phyloP scores from a whole-genome alignment of 1,140 invertebrate genomes.

The Saccostrea echinata region DNA sequence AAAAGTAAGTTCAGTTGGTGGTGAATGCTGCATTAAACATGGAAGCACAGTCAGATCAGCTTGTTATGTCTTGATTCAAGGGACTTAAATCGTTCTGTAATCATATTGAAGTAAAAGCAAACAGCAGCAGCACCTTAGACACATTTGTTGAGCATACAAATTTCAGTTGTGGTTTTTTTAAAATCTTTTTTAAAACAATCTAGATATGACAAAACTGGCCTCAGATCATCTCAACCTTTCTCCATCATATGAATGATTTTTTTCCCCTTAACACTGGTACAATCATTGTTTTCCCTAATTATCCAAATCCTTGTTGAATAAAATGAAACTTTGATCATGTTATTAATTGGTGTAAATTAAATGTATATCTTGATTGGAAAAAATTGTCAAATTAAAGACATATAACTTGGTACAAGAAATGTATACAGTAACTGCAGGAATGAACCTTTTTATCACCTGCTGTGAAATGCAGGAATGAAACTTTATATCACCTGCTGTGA shows the following conservation, averaged over 20 bases:
- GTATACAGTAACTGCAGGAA: background rate
- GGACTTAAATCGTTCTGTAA: too few species aligned
- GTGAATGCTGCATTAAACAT: background rate
- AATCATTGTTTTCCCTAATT: background rate
- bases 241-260: too few species aligned
- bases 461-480: background rate
- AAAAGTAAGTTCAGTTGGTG: background rate
- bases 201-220: background rate
- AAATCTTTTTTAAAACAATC: background rate
- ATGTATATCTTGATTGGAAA: too few species aligned
- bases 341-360: too few species aligned
- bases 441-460: too few species aligned
- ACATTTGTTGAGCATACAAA: background rate
- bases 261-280: background rate
- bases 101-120: background rate
- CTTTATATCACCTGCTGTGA: background rate
- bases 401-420: background rate
- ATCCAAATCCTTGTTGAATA: background rate
- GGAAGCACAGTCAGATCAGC: background rate
- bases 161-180: background rate
- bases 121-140: background rate
- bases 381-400: background rate
- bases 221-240: background rate
- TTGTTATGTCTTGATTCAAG: background rate
- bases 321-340: background rate